These are phyloP conservation scores for Balanococcus diminutus DNA, from an alignment of 2,888 invertebrate genomes.

Conservation along the genomic window DNA sequence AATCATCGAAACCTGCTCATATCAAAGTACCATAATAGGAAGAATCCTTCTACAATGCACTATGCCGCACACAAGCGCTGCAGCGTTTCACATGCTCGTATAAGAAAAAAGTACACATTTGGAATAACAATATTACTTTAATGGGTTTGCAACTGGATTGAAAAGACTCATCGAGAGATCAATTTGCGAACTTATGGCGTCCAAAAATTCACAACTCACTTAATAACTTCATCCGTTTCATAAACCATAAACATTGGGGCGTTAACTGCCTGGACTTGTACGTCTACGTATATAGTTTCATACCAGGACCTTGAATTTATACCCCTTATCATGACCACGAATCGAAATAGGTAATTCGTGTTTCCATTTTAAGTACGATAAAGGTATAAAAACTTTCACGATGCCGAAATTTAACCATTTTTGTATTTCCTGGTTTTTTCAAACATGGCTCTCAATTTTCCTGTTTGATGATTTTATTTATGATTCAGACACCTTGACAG, in stretches of 20 bases:
- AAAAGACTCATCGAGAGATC: not conserved
- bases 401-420: not conserved
- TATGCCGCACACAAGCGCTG: not conserved
- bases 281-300: too few species aligned
- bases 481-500: not conserved
- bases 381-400: not conserved
- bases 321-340: not conserved
- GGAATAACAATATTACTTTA: conserved; percentile 1
- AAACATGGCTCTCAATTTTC: not conserved
- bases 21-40: not conserved
- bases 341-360: not conserved
- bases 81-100: not conserved
- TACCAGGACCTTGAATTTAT: not conserved
- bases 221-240: too few species aligned
- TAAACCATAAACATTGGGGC: too few species aligned
- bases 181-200: not conserved
- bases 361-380: not conserved
- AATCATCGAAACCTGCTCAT: conserved; percentile 15
- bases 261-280: not conserved
- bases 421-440: not conserved
- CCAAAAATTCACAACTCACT: not conserved
- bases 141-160: conserved; percentile 4
- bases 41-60: conserved; percentile 17
- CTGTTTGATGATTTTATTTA: not conserved
- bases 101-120: not conserved